Percentiles rank a stretch among this genome's conserved stretches.
These are phyloP conservation scores for Pseudachorutes palmiensis DNA, from an alignment of 1,140 invertebrate species.

Conservation along the genomic window DNA sequence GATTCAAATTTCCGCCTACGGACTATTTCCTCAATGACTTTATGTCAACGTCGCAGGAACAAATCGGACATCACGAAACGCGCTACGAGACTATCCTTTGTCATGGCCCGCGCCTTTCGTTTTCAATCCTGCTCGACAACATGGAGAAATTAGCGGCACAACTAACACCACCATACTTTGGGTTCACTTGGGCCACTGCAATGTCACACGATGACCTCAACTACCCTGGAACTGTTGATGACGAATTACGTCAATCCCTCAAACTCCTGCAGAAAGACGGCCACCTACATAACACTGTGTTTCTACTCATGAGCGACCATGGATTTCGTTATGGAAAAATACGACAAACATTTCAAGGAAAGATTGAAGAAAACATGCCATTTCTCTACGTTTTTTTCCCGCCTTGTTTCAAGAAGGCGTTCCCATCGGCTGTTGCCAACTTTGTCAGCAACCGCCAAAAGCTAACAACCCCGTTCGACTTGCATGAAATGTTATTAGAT, in stretches of 20 bases:
- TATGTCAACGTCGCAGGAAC: constrained; percentile 26
- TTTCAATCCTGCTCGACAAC: constrained; percentile 40
- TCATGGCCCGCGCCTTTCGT: constrained; percentile 31
- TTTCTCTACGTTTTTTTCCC: constrained; percentile 32
- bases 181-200: constrained; percentile 28
- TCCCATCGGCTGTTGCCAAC: constrained; percentile 18
- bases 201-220: constrained; percentile 35
- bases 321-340: constrained; percentile 79
- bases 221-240: neutral
- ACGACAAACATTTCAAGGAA: constrained; percentile 41
- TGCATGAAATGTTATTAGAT: constrained; percentile 31
- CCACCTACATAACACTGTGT: constrained; percentile 47
- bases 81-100: constrained; percentile 34
- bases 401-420: constrained; percentile 20
- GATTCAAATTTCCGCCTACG: constrained; percentile 45
- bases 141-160: constrained; percentile 38
- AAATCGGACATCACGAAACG: constrained; percentile 15
- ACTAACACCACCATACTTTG: neutral
- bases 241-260: neutral
- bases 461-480: constrained; percentile 30
- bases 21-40: constrained; percentile 52
- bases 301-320: constrained; percentile 85
- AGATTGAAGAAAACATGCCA: constrained; percentile 37
- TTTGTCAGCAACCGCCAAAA: constrained; percentile 22
- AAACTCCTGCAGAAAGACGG: constrained; percentile 17